phyloP scores from a whole-genome alignment of 2,797 vertebrate genomes.

The Lacerta agilis region DNA sequence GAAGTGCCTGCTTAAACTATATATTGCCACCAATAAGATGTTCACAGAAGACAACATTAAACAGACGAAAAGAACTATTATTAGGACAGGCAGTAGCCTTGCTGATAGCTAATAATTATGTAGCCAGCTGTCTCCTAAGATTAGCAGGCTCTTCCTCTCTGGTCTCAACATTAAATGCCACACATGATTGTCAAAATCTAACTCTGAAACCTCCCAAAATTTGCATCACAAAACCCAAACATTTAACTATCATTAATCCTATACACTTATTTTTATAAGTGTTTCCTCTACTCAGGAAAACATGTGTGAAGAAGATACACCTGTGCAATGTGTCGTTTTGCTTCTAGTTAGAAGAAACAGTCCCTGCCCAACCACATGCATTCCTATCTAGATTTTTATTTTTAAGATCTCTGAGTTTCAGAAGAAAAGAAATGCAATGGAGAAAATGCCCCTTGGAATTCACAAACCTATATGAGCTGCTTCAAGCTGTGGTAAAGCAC shows the following conservation, averaged over 20 bases:
- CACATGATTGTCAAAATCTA: slow-evolving; percentile 6
- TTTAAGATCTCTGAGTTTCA: background rate
- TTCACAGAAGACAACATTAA: background rate
- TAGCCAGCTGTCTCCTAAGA: background rate
- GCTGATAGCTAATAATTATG: slow-evolving; percentile 13
- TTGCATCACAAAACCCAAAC: background rate
- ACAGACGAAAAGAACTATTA: background rate
- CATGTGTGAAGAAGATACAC: background rate
- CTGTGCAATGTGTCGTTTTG: background rate
- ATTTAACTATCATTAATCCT: background rate
- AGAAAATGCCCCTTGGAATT: background rate
- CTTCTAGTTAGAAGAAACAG: background rate
- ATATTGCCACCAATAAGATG: background rate
- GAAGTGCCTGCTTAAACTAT: background rate
- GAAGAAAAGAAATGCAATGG: background rate
- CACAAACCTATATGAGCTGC: background rate
- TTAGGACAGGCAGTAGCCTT: background rate
- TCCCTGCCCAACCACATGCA: too few relatives aligned
- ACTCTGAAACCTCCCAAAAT: slow-evolving; percentile 20
- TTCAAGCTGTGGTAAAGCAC: background rate
- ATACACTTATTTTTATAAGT: background rate
- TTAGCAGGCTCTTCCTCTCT: slow-evolving; percentile 17
- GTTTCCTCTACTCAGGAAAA: background rate
- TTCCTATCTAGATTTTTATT: too few relatives aligned
- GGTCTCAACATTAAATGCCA: background rate